These are phyloP conservation scores for Onychomys arenicola DNA, from an alignment of 2,797 vertebrate species.

Conservation along the genomic window DNA sequence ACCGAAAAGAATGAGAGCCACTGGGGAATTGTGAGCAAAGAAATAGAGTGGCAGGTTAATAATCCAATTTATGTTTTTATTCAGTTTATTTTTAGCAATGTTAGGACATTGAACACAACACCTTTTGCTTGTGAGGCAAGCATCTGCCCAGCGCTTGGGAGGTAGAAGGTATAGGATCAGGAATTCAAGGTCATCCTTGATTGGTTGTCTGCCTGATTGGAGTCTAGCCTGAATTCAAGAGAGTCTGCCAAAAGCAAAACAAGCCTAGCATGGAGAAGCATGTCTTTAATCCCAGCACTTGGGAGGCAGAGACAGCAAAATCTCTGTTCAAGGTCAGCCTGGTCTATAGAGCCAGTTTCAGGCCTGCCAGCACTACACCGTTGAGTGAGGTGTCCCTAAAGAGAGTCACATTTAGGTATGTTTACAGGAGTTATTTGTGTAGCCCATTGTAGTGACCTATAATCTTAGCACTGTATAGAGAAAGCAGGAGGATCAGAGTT, in stretches of 20 bases:
- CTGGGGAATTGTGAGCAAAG: background rate
- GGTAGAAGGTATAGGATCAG: background rate
- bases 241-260: background rate
- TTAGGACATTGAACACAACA: background rate
- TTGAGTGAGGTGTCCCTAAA: background rate
- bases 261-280: background rate
- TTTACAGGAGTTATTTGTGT: background rate
- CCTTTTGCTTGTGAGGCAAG: background rate
- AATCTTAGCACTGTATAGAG: background rate
- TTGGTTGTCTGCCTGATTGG: background rate
- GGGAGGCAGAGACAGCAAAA: background rate
- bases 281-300: background rate
- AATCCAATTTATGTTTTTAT: background rate
- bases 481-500: background rate
- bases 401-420: background rate
- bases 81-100: background rate
- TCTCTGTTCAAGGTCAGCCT: background rate
- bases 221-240: background rate
- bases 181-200: background rate
- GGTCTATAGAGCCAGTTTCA: background rate
- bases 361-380: background rate
- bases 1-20: background rate
- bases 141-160: background rate
- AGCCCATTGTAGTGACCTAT: background rate
- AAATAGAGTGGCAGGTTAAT: background rate